These are phyloP conservation scores for Hipparchia sbordonii DNA, from an alignment of 2,888 invertebrate species.

Conservation along the genomic window DNA sequence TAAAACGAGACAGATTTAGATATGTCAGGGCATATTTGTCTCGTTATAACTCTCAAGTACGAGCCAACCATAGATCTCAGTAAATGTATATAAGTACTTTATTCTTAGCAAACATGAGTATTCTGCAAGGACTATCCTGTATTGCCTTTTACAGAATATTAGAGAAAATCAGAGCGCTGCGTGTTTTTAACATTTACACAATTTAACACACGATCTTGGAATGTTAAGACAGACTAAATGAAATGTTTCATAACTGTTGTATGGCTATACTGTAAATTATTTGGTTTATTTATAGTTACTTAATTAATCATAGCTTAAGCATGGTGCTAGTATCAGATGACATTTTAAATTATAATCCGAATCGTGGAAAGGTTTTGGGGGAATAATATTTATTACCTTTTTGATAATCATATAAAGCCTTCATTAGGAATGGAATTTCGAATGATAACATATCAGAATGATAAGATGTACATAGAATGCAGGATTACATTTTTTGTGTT, in stretches of 20 bases:
- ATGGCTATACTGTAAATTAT: background rate
- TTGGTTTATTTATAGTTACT: slow-evolving; percentile 4
- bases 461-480: background rate
- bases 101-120: no score
- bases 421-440: background rate
- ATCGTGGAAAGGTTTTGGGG: background rate
- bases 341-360: background rate
- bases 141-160: no score
- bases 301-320: slow-evolving; percentile 2
- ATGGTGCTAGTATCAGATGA: slow-evolving; percentile 4
- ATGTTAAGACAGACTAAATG: no score
- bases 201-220: no score
- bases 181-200: no score
- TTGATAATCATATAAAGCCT: background rate
- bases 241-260: background rate
- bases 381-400: background rate
- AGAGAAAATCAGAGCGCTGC: no score
- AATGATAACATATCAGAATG: background rate
- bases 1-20: no score
- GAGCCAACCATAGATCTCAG: no score
- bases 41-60: no score
- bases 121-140: no score
- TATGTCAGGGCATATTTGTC: no score
- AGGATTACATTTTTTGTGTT: background rate
- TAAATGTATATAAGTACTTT: no score